Conservation (phyloP, 2,888 invertebrate genomes). For the Hofmannophila pseudospretella region DNA sequence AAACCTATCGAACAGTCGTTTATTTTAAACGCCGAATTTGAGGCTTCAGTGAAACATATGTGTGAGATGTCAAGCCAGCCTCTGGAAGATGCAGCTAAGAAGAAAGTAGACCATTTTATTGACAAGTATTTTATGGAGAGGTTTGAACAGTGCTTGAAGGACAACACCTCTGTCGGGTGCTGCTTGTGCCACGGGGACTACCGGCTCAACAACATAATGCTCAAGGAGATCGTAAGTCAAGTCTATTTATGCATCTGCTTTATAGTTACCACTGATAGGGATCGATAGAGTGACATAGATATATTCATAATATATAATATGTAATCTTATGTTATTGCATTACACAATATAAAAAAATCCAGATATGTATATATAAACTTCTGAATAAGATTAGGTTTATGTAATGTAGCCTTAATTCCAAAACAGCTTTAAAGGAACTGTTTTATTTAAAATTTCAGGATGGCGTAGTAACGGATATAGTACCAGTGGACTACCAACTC, state of each 20-base stretch:
- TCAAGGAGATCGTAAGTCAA: conserved; percentile 41
- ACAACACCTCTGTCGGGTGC: conserved; percentile 15
- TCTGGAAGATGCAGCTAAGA: conserved; percentile 20
- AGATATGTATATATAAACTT: too few species aligned
- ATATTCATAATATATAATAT: too few species aligned
- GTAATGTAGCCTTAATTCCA: too few species aligned
- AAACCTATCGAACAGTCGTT: conserved; percentile 9
- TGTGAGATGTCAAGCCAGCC: conserved; percentile 16
- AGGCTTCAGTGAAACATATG: conserved; percentile 10
- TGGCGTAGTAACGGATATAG: conserved; percentile 21
- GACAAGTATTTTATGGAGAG: conserved; percentile 21
- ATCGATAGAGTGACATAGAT: too few species aligned
- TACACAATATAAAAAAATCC: too few species aligned
- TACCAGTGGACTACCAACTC: conserved; percentile 34
- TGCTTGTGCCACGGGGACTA: conserved; percentile 54
- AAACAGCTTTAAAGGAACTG: too few species aligned
- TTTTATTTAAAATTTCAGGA: too few species aligned
- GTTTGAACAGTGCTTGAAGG: conserved; percentile 22
- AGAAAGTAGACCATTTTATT: conserved; percentile 24
- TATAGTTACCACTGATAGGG: too few species aligned
- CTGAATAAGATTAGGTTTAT: too few species aligned
- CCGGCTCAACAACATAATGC: conserved; percentile 44
- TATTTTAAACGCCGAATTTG: conserved; percentile 23
- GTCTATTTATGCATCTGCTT: too few species aligned
- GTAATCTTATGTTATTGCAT: too few species aligned